Evolutionary conservation across 2,888 invertebrate species (phyloP), one percentile per base, ranked within the genome.

Genomic region (Cheilosia impressa): DNA sequence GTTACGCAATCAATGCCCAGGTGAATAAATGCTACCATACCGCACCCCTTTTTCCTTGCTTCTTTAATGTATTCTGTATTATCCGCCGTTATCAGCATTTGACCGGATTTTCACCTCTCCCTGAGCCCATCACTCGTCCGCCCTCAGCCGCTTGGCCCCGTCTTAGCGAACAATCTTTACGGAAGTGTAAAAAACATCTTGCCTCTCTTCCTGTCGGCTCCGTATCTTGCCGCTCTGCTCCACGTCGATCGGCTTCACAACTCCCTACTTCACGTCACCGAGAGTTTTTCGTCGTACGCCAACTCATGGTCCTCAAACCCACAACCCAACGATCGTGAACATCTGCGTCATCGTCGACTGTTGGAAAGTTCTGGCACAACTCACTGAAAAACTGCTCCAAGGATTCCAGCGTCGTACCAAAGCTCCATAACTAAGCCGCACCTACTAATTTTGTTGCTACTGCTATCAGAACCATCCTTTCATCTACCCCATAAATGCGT

Each of bases 1-100:
- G 68, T 53, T 6, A 75, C 75, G 10, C 24, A 47, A 41, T 75
- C n/a, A n/a, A n/a, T n/a, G n/a, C n/a, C n/a, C n/a, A n/a, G n/a
- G n/a, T n/a, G 58, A 17, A 75, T 75, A 10, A 75, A 75, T 2
- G 57, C 58, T 9, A 17, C 31, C n/a, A 75, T 9, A 4, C 19
- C 1, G n/a, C 9, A 38, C 17, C 65, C 65, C 34, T 65, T 75
- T 34, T 65, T 19, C n/a, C 6, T 24, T 24, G 47, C 50, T 24
- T 19, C 57, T 13, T 57, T 57, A 1, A 15, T 2, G n/a, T 55
- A 65, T 24, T 34, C 66, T 13, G n/a, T 24, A 27, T 41, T 15
- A 4, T 38, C 53, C 9, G 9, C 19, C 13, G 58, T 47, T 50
- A 71, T n/a, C 15, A 58, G 38, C 58, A 60, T 38, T 13, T 57